These are phyloP conservation scores for Rhipidura dahli DNA, from an alignment of 2,113 vertebrate species.

Conservation along the genomic window DNA sequence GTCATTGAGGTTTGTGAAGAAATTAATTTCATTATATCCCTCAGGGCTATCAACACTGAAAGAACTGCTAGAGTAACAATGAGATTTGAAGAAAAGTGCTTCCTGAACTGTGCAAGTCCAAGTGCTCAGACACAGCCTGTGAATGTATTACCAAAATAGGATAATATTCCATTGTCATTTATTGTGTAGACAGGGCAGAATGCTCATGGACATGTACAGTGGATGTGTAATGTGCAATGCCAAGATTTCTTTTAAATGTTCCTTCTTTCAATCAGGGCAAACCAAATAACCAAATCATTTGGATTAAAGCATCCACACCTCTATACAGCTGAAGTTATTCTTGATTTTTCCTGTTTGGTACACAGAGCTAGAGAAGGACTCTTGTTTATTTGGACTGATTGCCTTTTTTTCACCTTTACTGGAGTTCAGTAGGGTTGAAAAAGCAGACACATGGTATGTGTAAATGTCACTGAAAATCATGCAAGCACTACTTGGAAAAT, in stretches of 20 bases:
- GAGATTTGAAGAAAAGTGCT: neutral
- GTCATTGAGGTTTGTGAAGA: neutral
- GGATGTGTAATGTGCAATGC: neutral
- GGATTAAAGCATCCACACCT: neutral
- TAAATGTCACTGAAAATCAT: neutral
- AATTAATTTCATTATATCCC: neutral
- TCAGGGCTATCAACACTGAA: neutral
- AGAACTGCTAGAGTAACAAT: neutral
- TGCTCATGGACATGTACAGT: neutral
- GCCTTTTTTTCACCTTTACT: neutral
- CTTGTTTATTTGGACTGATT: neutral
- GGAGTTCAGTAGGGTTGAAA: neutral
- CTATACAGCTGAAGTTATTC: neutral
- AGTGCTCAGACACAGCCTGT: neutral
- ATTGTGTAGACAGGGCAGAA: neutral
- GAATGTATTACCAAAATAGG: neutral
- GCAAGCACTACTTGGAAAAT: neutral
- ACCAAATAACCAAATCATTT: neutral
- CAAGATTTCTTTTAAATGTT: neutral
- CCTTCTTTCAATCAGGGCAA: neutral
- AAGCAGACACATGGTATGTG: neutral
- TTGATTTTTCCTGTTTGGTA: neutral
- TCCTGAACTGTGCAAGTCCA: neutral
- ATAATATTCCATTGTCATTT: neutral
- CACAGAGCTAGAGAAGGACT: neutral